Conservation (phyloP, 2,797 vertebrate genomes). For the Acanthis flammea region DNA sequence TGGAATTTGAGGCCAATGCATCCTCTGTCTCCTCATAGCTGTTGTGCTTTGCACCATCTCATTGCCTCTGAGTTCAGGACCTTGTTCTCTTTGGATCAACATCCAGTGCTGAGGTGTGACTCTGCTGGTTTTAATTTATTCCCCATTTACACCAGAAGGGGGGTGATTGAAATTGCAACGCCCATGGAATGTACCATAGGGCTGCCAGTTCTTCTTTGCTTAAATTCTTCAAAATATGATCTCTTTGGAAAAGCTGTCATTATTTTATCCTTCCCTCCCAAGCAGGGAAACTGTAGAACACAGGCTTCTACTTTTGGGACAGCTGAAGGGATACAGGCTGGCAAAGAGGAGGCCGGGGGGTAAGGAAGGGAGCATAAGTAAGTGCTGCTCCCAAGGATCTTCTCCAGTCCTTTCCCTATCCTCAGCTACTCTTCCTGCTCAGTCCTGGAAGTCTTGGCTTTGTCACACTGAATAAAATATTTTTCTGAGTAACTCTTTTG, state of each 20-base stretch:
- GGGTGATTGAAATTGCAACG: not conserved
- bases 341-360: not conserved
- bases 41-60: not conserved
- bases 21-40: not conserved
- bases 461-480: not conserved
- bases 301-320: not conserved
- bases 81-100: not conserved
- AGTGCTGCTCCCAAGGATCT: not conserved
- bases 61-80: not conserved
- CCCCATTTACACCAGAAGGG: accelerated
- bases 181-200: not conserved
- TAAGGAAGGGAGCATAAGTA: not conserved
- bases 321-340: not conserved
- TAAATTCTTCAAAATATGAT: not conserved
- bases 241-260: not conserved
- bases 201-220: not conserved
- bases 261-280: not conserved
- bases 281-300: not conserved
- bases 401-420: not conserved
- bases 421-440: not conserved
- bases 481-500: not conserved
- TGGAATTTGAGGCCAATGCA: not conserved
- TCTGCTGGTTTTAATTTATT: not conserved
- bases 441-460: not conserved
- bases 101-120: accelerated